Base-by-base conservation (phyloP, 2,797 vertebrate species). In the Leuciscus waleckii region DNA sequence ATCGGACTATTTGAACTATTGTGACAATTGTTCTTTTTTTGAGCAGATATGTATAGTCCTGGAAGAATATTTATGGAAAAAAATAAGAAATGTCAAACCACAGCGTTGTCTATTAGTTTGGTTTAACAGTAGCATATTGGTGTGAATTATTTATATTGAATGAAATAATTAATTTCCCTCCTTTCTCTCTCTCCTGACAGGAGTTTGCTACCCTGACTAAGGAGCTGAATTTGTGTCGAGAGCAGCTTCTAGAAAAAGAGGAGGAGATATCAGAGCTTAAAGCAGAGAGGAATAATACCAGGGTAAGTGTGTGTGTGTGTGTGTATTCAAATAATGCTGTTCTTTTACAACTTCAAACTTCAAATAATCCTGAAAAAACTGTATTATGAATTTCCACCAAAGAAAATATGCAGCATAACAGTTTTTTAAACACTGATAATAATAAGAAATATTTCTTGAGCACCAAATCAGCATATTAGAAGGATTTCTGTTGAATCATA, bases 221-320 rank as follows among this genome's bases (percentile, higher is more conserved):
- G 93, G 98, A 99, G 95, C 95, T 99, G 90, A 98, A 97, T 87
- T 93, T 95, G 73, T 99, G 97, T 92, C 95, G 97, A 88, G 98
- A 99, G 92, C 97, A 98, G 94, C 97, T 99, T 87, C 92, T 96
- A 90, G 98, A 99, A 93, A 96, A 98, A 91, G 98, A 99, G 88
- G 98, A 99, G 91, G 98, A 99, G 93, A 98, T 99, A 92, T 98
- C 98, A 0, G 98, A 99, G 92, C 95, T 99, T 93, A 99, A 98
- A 92, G 98, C 98, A 0, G 98, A 99, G 89, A 96, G 98, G 91
- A 99, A 99, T 92, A 99, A 99, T 94, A 99, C 98, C 56, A 95
- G 98, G 95, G 98, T 88, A 68, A 79, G 87, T 35, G 35, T 35
- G 35, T 5, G 35, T 35, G 35, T 5, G 35, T 35, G 35, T 5